These are phyloP conservation scores for Mionectes olivaceus DNA, from an alignment of 2,797 vertebrate genomes.

Conservation along the genomic window DNA sequence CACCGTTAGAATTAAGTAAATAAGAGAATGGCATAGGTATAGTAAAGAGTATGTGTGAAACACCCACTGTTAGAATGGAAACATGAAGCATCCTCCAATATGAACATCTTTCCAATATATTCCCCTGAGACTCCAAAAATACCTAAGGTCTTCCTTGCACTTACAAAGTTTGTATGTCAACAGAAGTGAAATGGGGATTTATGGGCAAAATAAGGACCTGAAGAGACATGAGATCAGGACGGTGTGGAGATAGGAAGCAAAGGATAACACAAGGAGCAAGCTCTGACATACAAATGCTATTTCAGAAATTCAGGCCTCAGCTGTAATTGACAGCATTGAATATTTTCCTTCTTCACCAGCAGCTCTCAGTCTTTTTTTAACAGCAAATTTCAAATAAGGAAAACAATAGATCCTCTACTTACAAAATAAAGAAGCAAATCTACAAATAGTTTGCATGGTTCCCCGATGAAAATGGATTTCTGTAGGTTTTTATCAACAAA, in stretches of 20 bases:
- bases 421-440: background rate
- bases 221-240: background rate
- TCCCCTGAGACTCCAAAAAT: background rate
- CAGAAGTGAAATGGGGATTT: background rate
- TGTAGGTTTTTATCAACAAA: slow-evolving; percentile 24
- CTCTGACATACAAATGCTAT: background rate
- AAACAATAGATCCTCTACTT: background rate
- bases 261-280: background rate
- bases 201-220: background rate
- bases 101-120: background rate
- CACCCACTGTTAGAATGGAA: background rate
- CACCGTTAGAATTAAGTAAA: background rate
- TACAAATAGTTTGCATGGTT: background rate
- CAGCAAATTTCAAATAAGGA: background rate
- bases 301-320: background rate
- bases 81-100: background rate
- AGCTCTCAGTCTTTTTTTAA: background rate
- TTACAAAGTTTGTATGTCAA: background rate
- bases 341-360: background rate
- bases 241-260: background rate
- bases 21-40: background rate
- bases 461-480: background rate
- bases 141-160: background rate
- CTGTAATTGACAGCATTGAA: background rate
- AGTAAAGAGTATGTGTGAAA: background rate